Base-by-base conservation (phyloP, 2,888 invertebrate species). In the Watsonalla binaria region DNA sequence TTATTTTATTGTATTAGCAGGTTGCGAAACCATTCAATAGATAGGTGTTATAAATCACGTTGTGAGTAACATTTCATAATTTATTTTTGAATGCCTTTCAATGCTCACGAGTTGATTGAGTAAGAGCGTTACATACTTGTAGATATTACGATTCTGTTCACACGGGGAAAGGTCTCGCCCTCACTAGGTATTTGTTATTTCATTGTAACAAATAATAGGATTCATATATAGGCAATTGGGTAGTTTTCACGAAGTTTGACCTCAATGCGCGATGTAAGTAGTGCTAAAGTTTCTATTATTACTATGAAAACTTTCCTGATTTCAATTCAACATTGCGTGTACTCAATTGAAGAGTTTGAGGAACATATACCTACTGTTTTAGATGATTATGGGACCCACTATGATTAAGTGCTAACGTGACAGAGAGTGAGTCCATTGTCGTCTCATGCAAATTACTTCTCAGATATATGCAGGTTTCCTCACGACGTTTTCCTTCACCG, bases 121-220 rank as follows among this genome's bases (percentile, higher is more conserved):
- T 42, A 56, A 51, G 34, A 46, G 48, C 46, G 48, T 50, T 54
- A 11, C 42, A 56, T 42, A 52, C 56, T 60, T 59, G 53, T 54
- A 8, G 13, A 9, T 46, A 56, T 45, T 15, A 24, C 4, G 24
- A 24, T 24, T 57, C 52, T 57, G 51, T 54, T 65, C 65, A 65
- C 61, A 65, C 63, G 65, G 63, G 59, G 57, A 60, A 58, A 49
- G 53, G 47, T 58, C 53, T 52, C 58, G 55, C 59, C 62, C 66
- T 62, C 65, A 58, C 68, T 64, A 70, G 72, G 70, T 75, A 24
- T 68, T 62, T 61, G 56, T 80, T 65, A 79, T 84, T 84, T 82
- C 82, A 84, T 82, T 82, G 73, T 65, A 73, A 74, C 79, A 80
- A 84, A 82, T 82, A 81, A 81, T 83, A 77, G 78, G 74, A 81